These are phyloP conservation scores for Smittia aterrima DNA, from an alignment of 2,888 invertebrate genomes.

Conservation along the genomic window DNA sequence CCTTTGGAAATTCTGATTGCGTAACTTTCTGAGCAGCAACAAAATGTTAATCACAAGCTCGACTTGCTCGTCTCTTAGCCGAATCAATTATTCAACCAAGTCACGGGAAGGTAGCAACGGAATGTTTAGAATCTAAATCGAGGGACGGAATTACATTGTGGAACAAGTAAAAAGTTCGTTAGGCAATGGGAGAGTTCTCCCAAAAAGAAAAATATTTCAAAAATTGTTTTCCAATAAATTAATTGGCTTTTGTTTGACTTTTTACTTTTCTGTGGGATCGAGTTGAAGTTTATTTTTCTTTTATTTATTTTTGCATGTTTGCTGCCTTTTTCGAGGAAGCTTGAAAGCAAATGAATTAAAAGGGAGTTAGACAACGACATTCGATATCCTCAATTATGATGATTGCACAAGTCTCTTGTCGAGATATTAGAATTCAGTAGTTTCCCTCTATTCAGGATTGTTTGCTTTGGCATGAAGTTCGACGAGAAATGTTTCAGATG, in stretches of 20 bases:
- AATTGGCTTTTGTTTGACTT: background rate
- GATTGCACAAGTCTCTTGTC: constrained; percentile 3
- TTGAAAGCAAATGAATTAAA: background rate
- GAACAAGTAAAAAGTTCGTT: background rate
- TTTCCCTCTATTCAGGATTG: background rate
- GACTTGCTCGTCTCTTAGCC: too few relatives aligned
- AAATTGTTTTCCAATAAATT: constrained; percentile 19
- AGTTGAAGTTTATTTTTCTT: background rate
- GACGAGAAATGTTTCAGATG: background rate
- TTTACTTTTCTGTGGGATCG: background rate
- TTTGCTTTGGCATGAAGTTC: background rate
- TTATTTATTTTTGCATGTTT: background rate
- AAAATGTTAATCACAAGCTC: background rate
- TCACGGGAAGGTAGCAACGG: too few relatives aligned
- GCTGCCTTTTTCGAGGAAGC: background rate
- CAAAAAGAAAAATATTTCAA: constrained; percentile 6
- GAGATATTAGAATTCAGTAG: background rate
- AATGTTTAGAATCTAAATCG: background rate
- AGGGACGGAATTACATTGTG: background rate
- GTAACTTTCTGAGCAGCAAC: background rate
- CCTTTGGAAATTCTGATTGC: background rate
- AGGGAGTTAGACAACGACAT: constrained; percentile 15
- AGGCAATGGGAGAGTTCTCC: background rate
- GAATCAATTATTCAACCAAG: too few relatives aligned
- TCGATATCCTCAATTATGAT: constrained; percentile 15